Conservation (phyloP, 2,888 invertebrate genomes). For the Pollenia angustigena region DNA sequence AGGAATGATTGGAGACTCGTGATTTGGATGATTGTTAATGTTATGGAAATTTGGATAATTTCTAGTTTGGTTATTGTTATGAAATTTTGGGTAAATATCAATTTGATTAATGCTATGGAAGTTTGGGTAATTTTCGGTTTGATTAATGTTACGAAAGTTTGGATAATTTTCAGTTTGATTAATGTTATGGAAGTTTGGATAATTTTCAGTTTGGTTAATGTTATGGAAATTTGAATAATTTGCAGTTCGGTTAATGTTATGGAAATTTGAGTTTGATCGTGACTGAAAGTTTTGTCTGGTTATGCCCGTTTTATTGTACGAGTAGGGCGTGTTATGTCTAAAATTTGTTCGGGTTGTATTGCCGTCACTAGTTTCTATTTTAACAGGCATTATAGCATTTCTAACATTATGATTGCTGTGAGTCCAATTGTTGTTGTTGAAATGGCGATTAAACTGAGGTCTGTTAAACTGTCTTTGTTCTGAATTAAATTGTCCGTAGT, state of each 20-base stretch:
- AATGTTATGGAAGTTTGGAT: too few relatives aligned
- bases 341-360: constrained; percentile 14
- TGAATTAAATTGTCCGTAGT: neutral
- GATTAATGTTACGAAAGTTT: too few relatives aligned
- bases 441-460: constrained; percentile 10
- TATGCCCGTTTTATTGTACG: neutral
- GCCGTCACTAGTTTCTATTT: neutral
- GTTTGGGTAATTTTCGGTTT: neutral
- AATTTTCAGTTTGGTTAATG: neutral
- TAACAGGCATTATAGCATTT: constrained; percentile 7
- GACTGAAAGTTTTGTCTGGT: constrained; percentile 13
- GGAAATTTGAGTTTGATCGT: neutral
- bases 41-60: constrained; percentile 17
- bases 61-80: neutral
- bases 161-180: constrained; percentile 29
- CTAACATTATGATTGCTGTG: neutral
- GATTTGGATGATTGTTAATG: constrained; percentile 7
- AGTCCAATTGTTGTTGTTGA: neutral
- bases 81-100: too few relatives aligned
- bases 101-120: neutral
- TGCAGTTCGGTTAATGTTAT: neutral
- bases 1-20: neutral
- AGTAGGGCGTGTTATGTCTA: constrained; percentile 1
- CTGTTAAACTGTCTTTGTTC: constrained; percentile 8
- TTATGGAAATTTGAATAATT: constrained; percentile 8